phyloP scores from a whole-genome alignment of 2,797 vertebrate species.

The Pampus argenteus region DNA sequence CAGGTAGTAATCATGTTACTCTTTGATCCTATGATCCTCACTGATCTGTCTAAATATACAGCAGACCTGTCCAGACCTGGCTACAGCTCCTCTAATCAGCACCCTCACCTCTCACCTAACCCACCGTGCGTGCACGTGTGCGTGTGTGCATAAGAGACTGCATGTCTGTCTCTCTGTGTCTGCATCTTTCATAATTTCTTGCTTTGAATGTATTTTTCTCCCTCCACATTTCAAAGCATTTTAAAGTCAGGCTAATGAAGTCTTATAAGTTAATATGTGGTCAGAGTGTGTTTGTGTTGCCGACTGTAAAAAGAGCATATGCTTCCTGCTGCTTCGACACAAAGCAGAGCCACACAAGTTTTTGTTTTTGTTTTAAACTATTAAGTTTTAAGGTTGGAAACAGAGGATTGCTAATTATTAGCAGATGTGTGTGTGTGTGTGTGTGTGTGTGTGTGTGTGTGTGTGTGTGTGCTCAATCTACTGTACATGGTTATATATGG shows the following conservation, averaged over 20 bases:
- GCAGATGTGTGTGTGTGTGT: slow-evolving; percentile 53
- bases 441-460: slow-evolving; percentile 13
- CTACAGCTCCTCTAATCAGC: slow-evolving; percentile 72
- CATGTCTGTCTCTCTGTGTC: slow-evolving; percentile 18
- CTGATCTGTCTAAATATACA: slow-evolving; percentile 83
- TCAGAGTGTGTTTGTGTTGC: slow-evolving; percentile 55
- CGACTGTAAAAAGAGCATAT: slow-evolving; percentile 61
- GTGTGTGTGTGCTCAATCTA: slow-evolving; percentile 5
- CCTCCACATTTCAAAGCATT: slow-evolving; percentile 35
- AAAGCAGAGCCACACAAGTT: slow-evolving; percentile 57
- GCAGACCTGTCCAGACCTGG: slow-evolving; percentile 79
- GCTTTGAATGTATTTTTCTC: slow-evolving; percentile 29
- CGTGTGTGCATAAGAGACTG: slow-evolving; percentile 5
- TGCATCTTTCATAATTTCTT: slow-evolving; percentile 38
- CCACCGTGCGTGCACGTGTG: slow-evolving; percentile 34
- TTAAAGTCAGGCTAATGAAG: slow-evolving; percentile 54
- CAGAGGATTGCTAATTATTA: slow-evolving; percentile 73
- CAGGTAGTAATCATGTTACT: slow-evolving; percentile 84
- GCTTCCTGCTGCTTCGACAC: slow-evolving; percentile 61
- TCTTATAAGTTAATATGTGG: slow-evolving; percentile 63
- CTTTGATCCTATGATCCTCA: slow-evolving; percentile 85
- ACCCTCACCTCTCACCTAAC: slow-evolving; percentile 60
- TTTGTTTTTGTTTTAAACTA: slow-evolving; percentile 44
- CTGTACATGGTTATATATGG: neutral
- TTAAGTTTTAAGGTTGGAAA: slow-evolving; percentile 61